Percentiles rank a stretch among this genome's conserved stretches.
Conservation (phyloP, 2,113 vertebrate species). For the Hypomesus transpacificus region DNA sequence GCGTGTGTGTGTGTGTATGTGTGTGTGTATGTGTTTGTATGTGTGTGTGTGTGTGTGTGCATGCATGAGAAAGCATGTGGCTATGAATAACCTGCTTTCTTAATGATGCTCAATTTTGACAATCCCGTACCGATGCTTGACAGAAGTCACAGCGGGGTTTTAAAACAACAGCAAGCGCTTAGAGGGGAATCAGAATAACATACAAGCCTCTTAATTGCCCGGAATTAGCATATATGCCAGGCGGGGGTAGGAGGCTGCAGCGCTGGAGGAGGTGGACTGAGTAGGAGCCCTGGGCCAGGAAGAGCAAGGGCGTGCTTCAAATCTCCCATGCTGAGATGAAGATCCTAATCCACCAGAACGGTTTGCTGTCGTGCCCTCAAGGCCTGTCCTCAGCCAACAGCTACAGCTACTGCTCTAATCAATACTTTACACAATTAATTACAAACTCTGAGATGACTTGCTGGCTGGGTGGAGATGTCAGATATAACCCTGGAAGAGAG, state of each 20-base stretch:
- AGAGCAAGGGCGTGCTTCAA: slow-evolving; percentile 1
- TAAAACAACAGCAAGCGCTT: slow-evolving; percentile 33
- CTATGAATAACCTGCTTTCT: slow-evolving; percentile 52
- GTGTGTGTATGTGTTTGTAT: background rate
- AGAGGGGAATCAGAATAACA: slow-evolving; percentile 28
- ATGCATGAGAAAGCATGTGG: background rate
- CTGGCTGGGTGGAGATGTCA: too few relatives aligned
- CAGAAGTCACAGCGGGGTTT: slow-evolving; percentile 34
- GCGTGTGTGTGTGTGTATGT: background rate
- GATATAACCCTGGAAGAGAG: background rate
- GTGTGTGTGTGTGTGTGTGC: background rate
- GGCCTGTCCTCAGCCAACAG: slow-evolving; percentile 14
- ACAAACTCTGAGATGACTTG: too few relatives aligned
- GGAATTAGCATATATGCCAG: slow-evolving; percentile 54
- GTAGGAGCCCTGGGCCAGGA: background rate
- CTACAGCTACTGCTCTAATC: too few relatives aligned
- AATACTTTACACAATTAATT: too few relatives aligned
- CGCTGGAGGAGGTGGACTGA: background rate
- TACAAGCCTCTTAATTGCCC: slow-evolving; percentile 48
- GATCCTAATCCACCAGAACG: slow-evolving; percentile 12
- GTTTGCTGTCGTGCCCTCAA: slow-evolving; percentile 16
- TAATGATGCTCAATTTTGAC: slow-evolving; percentile 36
- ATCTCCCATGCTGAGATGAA: slow-evolving; percentile 25
- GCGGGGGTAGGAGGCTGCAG: slow-evolving; percentile 46
- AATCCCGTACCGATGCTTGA: slow-evolving; percentile 37